phyloP scores from a whole-genome alignment of 2,113 vertebrate genomes.

The Balaeniceps rex region DNA sequence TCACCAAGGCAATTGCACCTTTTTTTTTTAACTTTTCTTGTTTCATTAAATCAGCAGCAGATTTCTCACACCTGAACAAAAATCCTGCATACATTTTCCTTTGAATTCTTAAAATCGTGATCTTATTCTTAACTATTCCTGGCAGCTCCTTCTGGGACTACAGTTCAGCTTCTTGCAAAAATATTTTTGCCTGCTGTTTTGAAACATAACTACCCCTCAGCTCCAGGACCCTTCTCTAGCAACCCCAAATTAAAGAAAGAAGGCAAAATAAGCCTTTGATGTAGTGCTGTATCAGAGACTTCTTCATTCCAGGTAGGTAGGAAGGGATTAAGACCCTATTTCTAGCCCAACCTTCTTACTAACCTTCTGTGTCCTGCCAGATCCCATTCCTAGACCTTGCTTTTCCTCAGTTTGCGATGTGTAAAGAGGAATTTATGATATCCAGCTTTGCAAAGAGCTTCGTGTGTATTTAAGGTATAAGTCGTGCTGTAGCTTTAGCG shows the following conservation, averaged over 20 bases:
- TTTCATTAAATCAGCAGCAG: background rate
- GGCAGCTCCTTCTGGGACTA: background rate
- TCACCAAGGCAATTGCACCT: background rate
- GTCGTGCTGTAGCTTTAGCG: background rate
- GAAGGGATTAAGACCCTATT: background rate
- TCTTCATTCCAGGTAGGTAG: background rate
- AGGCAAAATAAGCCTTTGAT: background rate
- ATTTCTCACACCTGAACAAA: slow-evolving; percentile 16
- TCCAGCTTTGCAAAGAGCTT: slow-evolving; percentile 8
- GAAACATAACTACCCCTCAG: background rate
- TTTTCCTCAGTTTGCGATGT: slow-evolving; percentile 3
- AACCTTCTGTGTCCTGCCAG: background rate
- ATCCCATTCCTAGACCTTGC: background rate
- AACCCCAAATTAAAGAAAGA: background rate
- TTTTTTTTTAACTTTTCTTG: background rate
- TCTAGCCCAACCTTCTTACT: background rate
- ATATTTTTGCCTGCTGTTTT: background rate
- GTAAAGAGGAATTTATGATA: slow-evolving; percentile 37
- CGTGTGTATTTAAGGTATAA: slow-evolving; percentile 20
- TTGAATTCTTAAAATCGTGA: background rate
- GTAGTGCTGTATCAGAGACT: background rate
- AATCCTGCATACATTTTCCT: background rate
- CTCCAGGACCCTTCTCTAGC: background rate
- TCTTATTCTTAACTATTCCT: background rate
- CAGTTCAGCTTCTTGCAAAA: background rate